Conservation (phyloP, 2,888 invertebrate species). For the Lasioglossum malachurum region DNA sequence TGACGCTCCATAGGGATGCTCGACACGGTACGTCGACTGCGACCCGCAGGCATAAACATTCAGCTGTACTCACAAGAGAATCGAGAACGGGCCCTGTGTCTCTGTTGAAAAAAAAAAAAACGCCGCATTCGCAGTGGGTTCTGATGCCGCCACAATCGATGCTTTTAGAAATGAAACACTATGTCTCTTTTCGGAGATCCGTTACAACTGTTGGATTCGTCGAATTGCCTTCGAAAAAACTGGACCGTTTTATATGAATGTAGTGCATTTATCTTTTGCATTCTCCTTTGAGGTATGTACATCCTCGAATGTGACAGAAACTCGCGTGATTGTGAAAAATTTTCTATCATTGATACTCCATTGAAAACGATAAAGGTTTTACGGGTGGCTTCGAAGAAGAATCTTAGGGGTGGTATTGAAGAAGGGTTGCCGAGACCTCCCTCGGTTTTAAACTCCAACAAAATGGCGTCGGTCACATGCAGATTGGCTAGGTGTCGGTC, state of each 20-base stretch:
- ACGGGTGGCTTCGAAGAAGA: too few species aligned
- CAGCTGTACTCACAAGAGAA: conserved; percentile 64
- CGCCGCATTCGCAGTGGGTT: conserved; percentile 11
- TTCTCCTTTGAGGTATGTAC: too few species aligned
- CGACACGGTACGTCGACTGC: conserved; percentile 56
- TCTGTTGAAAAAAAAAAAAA: conserved; percentile 5
- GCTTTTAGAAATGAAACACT: background rate
- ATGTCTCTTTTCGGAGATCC: background rate
- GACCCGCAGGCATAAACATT: conserved; percentile 59
- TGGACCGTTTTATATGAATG: background rate
- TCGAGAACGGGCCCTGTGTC: conserved; percentile 33
- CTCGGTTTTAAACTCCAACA: conserved; percentile 78
- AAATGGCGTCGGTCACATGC: conserved; percentile 83
- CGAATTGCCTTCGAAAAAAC: background rate
- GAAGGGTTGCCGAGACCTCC: conserved; percentile 47
- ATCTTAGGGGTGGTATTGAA: background rate
- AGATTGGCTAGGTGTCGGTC: conserved; percentile 83
- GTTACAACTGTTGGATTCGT: background rate
- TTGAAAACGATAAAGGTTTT: background rate
- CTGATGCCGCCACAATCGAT: background rate
- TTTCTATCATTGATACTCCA: background rate
- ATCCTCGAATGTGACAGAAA: too few species aligned
- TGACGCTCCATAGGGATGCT: conserved; percentile 36
- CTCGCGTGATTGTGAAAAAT: background rate
- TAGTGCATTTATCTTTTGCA: too few species aligned